Evolutionary conservation across 2,113 vertebrate genomes (phyloP).

Genomic region (Dipodomys spectabilis): DNA sequence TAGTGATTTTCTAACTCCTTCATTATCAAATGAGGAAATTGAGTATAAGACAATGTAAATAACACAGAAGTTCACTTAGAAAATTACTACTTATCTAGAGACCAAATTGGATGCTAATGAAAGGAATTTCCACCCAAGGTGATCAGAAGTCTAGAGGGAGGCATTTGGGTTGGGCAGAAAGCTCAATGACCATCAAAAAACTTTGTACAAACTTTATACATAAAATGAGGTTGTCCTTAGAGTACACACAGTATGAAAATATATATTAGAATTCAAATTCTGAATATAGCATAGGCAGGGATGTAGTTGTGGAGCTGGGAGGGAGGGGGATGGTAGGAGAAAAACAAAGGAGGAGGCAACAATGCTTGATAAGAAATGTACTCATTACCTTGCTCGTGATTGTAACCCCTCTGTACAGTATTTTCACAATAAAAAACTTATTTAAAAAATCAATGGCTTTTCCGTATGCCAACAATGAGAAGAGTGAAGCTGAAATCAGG

Average conservation of each 20-base stretch:
- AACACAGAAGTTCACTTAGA: neutral
- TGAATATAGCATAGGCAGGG: neutral
- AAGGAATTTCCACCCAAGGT: neutral
- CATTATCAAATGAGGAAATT: constrained; percentile 53
- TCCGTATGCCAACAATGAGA: too few relatives aligned
- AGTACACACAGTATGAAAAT: neutral
- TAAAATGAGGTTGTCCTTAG: neutral
- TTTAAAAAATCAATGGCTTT: too few relatives aligned
- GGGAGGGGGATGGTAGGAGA: too few relatives aligned
- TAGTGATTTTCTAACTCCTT: neutral
- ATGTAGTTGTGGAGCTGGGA: too few relatives aligned
- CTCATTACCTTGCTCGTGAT: too few relatives aligned
- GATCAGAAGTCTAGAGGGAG: neutral
- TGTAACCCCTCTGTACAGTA: too few relatives aligned
- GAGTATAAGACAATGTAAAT: constrained; percentile 16
- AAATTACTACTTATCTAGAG: neutral
- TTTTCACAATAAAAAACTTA: too few relatives aligned
- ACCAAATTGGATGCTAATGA: neutral
- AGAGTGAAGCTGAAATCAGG: too few relatives aligned
- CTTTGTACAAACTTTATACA: neutral
- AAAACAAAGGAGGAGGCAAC: too few relatives aligned
- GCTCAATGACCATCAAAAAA: neutral
- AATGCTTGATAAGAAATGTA: too few relatives aligned
- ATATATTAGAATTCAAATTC: constrained; percentile 32
- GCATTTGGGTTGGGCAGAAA: constrained; percentile 25